A percentile compares a stretch with the other conserved stretches of the same genome.
These are phyloP conservation scores for Hirundichthys speculiger DNA, from an alignment of 2,113 vertebrate genomes.

Conservation along the genomic window DNA sequence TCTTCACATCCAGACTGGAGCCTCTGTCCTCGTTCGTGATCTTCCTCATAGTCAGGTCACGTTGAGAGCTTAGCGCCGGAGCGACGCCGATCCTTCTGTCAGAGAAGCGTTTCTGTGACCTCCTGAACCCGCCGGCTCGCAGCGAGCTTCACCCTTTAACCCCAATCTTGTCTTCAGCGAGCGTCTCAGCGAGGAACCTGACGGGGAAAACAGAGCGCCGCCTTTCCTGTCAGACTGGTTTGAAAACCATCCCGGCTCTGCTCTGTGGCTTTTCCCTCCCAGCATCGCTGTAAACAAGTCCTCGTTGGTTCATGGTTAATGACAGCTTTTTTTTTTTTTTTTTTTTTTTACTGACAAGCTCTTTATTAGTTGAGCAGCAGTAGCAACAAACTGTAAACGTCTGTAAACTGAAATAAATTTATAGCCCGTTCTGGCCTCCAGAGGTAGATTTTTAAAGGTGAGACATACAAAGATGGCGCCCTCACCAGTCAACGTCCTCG, in stretches of 20 bases:
- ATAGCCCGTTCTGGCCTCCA: no score
- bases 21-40: not conserved
- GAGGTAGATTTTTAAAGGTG: no score
- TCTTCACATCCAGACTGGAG: not conserved
- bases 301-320: no score
- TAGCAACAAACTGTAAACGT: no score
- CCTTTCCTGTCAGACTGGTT: not conserved
- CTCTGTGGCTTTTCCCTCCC: not conserved
- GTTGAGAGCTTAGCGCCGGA: not conserved
- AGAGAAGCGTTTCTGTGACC: not conserved
- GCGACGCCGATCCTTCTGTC: not conserved
- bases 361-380: no score
- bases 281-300: no score
- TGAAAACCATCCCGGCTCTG: no score
- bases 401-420: no score
- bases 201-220: not conserved
- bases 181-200: not conserved
- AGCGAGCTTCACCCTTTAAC: slow-evolving; percentile 1
- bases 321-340: no score
- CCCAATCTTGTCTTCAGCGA: slow-evolving; percentile 4
- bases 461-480: no score
- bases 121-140: not conserved
- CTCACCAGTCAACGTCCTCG: no score
- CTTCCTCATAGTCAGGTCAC: not conserved
- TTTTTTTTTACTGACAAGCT: no score